Base-by-base conservation (phyloP, 2,113 vertebrate genomes). In the Elephantulus edwardii region DNA sequence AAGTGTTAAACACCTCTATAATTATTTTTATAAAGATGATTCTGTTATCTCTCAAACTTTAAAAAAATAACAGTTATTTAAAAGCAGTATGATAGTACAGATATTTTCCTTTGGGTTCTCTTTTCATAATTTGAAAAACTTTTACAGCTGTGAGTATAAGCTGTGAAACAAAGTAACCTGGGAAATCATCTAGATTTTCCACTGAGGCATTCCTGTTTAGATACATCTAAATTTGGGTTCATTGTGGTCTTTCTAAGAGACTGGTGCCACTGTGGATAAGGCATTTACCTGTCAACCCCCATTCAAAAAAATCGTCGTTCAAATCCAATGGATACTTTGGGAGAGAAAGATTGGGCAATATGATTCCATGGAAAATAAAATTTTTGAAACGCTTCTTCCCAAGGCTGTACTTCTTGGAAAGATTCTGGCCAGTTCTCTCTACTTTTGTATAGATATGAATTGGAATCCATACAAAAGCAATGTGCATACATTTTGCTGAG, bases 201-300 rank as follows among this genome's bases (percentile, higher is more conserved):
- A 35, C 5, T 5, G 5, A 0, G 7, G 24, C 24, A 16, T 44
- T 58, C 54, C 40, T 48, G 8, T n/a, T 70, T 56, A 79, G 56
- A 28, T 33, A 19, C 7, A 92, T 42, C 89, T 74, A 77, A 86
- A 88, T 90, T 54, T 88, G 91, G 88, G 89, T 35, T 20, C 46
- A 46, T 76, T 58, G 52, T 30, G 62, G 42, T 72, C 50, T 71
- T 82, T 89, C 44, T 74, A 30, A 64, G n/a, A n/a, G n/a, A n/a
- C n/a, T n/a, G n/a, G n/a, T n/a, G n/a, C n/a, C n/a, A n/a, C n/a
- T n/a, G n/a, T n/a, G n/a, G n/a, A n/a, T n/a, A n/a, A n/a, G n/a
- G n/a, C n/a, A n/a, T n/a, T n/a, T n/a, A n/a, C n/a, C n/a, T n/a
- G n/a, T n/a, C n/a, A n/a, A n/a, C n/a, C n/a, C n/a, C n/a, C n/a